Evolutionary conservation across 2,113 vertebrate genomes (phyloP), one percentile per base, ranked within the genome.

Genomic region (Hydrolagus affinis): DNA sequence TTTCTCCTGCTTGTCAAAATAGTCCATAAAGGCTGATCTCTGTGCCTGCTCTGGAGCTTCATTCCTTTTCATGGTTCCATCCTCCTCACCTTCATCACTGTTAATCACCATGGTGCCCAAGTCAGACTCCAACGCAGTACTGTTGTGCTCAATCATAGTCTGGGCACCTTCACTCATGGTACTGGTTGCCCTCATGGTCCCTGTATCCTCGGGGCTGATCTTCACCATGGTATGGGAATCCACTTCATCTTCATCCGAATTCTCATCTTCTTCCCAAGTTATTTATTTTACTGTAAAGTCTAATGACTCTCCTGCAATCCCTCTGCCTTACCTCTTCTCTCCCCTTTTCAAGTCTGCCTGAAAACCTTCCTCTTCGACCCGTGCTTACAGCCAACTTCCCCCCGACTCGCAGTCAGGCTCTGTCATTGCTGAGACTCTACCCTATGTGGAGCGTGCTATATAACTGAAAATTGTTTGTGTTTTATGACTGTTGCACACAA

Each of bases 101-200:
- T 99, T 99, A 90, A 99, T 99, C 19, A 99, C 97, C 98, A 99
- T 99, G 73, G 98, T 99, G 70, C 97, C 98, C 91, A 99, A 87
- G 89, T 99, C 97, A 0, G 96, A 97, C 28, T 98, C 97, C 15
- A 99, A 86, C 96, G 97, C 98, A 1, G 96, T 99, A 90, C 96
- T 97, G 85, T 94, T 95, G 11, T 99, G 97, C 70, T 99, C 98
- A 11, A 99, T 98, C 98, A 99, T 99, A 72, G 98, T 99, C 91
- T 98, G 98, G 17, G 96, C 97, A 0, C 98, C 96, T 57, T 99
- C 98, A 21, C 97, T 99, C 97, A 98, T 97, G 0, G 98, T 99
- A 87, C 96, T 95, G 2, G 95, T 95, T 70, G 97, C 97, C 70
- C 97, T 90, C 97, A 98, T 98, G 14, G 98, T 99, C 62, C 96